Percentiles rank a stretch among this genome's conserved stretches.
Conservation (phyloP, 2,888 invertebrate genomes). For the Itoplectis maculator region DNA sequence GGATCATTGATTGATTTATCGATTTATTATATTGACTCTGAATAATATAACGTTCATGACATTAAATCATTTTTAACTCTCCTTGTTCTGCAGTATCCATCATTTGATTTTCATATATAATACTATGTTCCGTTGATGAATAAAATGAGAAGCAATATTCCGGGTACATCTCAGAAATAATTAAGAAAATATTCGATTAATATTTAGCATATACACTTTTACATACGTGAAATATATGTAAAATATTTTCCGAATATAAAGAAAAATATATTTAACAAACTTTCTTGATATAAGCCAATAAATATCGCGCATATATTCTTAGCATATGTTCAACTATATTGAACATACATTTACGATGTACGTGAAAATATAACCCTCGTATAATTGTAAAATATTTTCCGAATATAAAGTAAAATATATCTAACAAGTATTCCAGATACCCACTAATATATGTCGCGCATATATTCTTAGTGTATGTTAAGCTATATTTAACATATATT, state of each 20-base stretch:
- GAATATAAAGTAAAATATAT: conserved; percentile 2
- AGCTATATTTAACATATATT: conserved; percentile 1
- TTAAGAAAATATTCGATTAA: not conserved
- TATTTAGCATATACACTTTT: not conserved
- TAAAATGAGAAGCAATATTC: too few relatives aligned
- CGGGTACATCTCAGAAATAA: too few relatives aligned
- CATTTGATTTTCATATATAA: too few relatives aligned
- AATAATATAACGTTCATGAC: not conserved
- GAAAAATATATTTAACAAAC: not conserved
- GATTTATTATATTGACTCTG: too few relatives aligned
- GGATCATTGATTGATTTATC: too few relatives aligned
- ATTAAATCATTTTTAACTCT: not conserved
- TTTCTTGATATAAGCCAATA: not conserved
- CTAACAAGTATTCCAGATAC: not conserved
- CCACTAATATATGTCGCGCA: not conserved
- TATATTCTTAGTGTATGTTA: conserved; percentile 6
- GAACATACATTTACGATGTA: not conserved
- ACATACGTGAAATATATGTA: not conserved
- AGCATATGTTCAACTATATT: not conserved
- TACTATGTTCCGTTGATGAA: too few relatives aligned
- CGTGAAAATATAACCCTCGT: not conserved
- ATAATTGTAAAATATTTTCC: not conserved
- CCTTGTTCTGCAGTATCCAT: too few relatives aligned
- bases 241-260: not conserved
- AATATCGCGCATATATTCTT: not conserved